Base-by-base conservation (phyloP, 2,888 invertebrate genomes). In the Drosophila longiperda region DNA sequence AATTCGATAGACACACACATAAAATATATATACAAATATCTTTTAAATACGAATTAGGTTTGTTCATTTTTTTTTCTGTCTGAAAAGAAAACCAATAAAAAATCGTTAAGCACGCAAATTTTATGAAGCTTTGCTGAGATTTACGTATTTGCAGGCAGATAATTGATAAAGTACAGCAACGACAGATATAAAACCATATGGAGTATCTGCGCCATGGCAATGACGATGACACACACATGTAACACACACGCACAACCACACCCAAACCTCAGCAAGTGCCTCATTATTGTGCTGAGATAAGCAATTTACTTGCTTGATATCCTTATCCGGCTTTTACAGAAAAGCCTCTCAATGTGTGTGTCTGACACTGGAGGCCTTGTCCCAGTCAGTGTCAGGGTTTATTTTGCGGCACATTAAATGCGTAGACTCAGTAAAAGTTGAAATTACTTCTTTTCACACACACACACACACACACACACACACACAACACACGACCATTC, bases 231-330 rank as follows among this genome's bases (percentile, higher is more conserved):
- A 45, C 63, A 67, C 61, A 38, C 68, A 26, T 57, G 75, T 72
- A 66, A 72, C 57, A 60, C 52, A 26, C 54, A n/a, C 34, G 8
- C 36, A 15, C 23, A 36, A 38, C 54, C 12, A 40, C 29, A 38
- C 36, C 1, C 40, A 34, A 23, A 53, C 62, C 62, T 65, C 53
- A 29, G 60, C 54, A 75, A 78, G 78, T 72, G 64, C 49, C 78
- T 87, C 87, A 82, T 84, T 87, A 84, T 84, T 84, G 78, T 38
- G 73, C 82, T 80, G 87, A 87, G 80, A 84, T 87, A 84, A 84
- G 78, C 78, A 87, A 87, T 84, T 84, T 82, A 84, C 80, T 80
- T 78, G 68, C 75, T 66, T 82, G 82, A 87, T 87, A 84, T 82
- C 80, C 82, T 84, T 84, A 75, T 84, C 78, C 82, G 71, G 73